phyloP scores from a whole-genome alignment of 2,888 invertebrate genomes.

The Epirrhoe tristata region DNA sequence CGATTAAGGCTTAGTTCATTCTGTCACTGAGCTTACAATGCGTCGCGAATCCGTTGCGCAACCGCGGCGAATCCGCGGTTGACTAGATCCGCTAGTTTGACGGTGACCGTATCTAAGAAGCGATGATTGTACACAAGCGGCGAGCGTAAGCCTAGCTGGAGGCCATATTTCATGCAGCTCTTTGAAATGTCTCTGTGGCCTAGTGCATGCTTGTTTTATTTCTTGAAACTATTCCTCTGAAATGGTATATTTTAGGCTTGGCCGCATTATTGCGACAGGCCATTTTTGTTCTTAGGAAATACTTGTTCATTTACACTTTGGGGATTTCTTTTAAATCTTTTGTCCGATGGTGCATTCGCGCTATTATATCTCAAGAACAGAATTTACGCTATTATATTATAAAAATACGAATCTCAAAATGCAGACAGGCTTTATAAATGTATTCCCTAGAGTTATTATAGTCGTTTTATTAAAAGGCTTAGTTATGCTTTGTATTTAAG shows the following conservation, averaged over 20 bases:
- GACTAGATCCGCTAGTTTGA: too few species aligned
- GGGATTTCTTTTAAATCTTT: not conserved
- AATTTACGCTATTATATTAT: too few species aligned
- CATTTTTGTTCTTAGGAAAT: constrained; percentile 3
- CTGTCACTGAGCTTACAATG: too few species aligned
- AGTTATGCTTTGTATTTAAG: too few species aligned
- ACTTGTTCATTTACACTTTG: not conserved
- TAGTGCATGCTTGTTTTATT: constrained; percentile 44
- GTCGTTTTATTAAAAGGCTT: too few species aligned
- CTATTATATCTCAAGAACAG: too few species aligned
- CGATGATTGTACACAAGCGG: constrained; percentile 32
- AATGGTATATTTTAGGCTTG: constrained; percentile 19
- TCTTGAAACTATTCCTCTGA: constrained; percentile 36
- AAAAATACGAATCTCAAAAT: too few species aligned
- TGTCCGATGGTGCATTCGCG: not conserved
- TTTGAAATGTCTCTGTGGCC: constrained; percentile 50
- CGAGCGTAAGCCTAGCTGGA: constrained; percentile 46
- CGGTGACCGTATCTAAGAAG: not conserved
- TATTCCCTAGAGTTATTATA: too few species aligned
- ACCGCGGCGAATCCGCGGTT: too few species aligned
- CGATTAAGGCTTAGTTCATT: too few species aligned
- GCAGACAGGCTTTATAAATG: too few species aligned
- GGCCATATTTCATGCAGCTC: constrained; percentile 54
- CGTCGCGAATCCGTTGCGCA: too few species aligned
- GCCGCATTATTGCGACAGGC: constrained; percentile 9